Evolutionary conservation across 2,797 vertebrate genomes (phyloP), one percentile per base, ranked within the genome.

Genomic region (Acanthiza pusilla): DNA sequence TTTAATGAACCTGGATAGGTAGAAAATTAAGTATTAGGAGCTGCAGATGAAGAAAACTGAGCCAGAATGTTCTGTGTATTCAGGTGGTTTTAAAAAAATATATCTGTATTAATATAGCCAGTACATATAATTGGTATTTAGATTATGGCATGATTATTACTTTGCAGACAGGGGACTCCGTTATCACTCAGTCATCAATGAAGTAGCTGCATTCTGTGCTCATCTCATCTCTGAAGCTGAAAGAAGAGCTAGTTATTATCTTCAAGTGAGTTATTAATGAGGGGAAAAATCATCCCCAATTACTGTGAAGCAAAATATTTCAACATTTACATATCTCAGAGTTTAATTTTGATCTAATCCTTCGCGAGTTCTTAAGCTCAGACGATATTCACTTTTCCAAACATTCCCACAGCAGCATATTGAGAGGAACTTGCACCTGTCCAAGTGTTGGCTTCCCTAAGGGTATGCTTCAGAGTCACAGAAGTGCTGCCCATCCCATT

Each of bases 241-340:
- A 94, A 96, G 93, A 95, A 94, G 95, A 94, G 95, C 93, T 94
- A 70, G 91, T 95, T 97, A 96, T 96, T 96, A 97, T 94, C 94
- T 96, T 95, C 88, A 96, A 95, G 95, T 96, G 91, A 83, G 85
- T 94, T 95, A 96, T 94, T 97, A 94, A 96, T 96, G 91, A 96
- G 85, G 79, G 74, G 53, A 76, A 94, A 94, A 96, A 94, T 96
- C 94, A 96, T 94, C 77, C 89, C 93, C 71, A 95, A 96, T 96
- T 96, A 96, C 93, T 68, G 53, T 48, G 89, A 94, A 93, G 93
- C 88, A 95, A 95, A 96, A 94, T 94, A 96, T 94, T 96, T 96
- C 93, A 94, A 95, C 88, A 96, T 97, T 96, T 96, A 91, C 71
- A 79, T 86, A 91, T 93, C 83, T 94, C 90, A 96, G 77, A 79